A percentile compares a stretch with the other conserved stretches of the same genome.
Evolutionary conservation across 1,140 invertebrate species (phyloP).

Genomic region (Phocides pigmalion): DNA sequence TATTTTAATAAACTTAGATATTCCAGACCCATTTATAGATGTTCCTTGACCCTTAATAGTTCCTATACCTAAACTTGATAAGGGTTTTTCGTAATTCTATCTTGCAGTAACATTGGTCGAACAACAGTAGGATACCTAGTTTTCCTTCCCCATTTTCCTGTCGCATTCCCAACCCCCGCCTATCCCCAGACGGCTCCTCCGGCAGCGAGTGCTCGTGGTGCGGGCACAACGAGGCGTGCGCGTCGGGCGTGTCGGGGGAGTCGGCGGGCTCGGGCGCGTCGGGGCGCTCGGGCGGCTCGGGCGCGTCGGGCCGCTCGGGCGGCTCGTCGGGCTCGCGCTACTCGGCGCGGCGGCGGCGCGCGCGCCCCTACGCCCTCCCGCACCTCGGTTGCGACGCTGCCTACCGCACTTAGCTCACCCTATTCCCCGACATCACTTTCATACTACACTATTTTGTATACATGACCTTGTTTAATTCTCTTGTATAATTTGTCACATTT

Average conservation of each 20-base stretch:
- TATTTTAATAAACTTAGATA: too few relatives aligned
- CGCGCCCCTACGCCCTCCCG: conserved; percentile 37
- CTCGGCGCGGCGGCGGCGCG: conserved; percentile 32
- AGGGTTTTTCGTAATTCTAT: too few relatives aligned
- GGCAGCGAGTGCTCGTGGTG: conserved; percentile 65
- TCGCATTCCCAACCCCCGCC: conserved; percentile 23
- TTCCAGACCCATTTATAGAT: too few relatives aligned
- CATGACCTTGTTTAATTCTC: too few relatives aligned
- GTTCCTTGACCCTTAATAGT: too few relatives aligned
- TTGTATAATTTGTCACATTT: too few relatives aligned
- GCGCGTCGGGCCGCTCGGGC: conserved; percentile 30
- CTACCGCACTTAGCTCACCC: conserved; percentile 11
- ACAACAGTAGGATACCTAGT: too few relatives aligned
- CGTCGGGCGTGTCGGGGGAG: conserved; percentile 38
- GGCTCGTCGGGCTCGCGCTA: conserved; percentile 35
- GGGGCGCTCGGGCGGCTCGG: conserved; percentile 18
- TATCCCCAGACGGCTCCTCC: conserved; percentile 58
- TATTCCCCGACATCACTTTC: not conserved
- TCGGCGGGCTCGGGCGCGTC: conserved; percentile 34
- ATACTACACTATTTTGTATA: not conserved
- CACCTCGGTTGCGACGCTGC: conserved; percentile 38
- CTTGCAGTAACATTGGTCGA: too few relatives aligned
- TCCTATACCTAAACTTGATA: too few relatives aligned
- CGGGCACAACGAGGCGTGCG: conserved; percentile 31
- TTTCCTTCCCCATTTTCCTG: not conserved